phyloP scores from a whole-genome alignment of 2,113 vertebrate species.

The Zosterops japonicus region DNA sequence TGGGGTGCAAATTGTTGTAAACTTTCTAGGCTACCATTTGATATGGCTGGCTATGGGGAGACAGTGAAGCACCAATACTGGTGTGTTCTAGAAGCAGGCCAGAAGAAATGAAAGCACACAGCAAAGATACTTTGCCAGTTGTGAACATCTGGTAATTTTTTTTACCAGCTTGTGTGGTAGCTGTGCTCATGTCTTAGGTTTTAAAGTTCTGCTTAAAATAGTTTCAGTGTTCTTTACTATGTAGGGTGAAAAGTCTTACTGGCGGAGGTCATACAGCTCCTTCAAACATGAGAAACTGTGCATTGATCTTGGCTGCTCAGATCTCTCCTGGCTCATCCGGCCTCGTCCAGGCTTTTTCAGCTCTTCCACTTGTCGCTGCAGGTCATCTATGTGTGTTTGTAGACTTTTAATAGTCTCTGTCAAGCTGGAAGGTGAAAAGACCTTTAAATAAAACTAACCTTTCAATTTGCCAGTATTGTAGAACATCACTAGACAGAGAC shows the following conservation, averaged over 20 bases:
- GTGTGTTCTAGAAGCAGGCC: not conserved
- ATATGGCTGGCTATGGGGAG: not conserved
- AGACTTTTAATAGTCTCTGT: constrained; percentile 87
- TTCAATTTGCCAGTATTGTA: not conserved
- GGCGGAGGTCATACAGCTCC: constrained; percentile 89
- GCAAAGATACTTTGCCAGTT: not conserved
- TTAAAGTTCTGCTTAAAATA: not conserved
- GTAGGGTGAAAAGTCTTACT: constrained; percentile 73
- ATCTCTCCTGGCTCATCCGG: constrained; percentile 48
- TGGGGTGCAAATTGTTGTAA: not conserved
- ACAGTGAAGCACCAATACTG: not conserved
- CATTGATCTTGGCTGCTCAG: constrained; percentile 76
- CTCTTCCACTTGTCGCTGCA: constrained; percentile 86
- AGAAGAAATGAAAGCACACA: not conserved
- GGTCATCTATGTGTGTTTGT: constrained; percentile 89
- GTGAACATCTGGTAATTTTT: not conserved
- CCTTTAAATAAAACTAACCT: not conserved
- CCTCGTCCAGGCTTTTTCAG: constrained; percentile 73
- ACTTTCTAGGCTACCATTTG: not conserved
- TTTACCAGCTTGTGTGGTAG: not conserved
- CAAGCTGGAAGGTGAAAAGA: constrained; percentile 74
- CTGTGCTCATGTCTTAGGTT: not conserved
- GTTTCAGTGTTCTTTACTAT: not conserved
- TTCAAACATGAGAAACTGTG: constrained; percentile 88
- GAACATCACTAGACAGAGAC: not conserved